These are phyloP conservation scores for Nymphalis io DNA, from an alignment of 1,140 invertebrate species.

Conservation along the genomic window DNA sequence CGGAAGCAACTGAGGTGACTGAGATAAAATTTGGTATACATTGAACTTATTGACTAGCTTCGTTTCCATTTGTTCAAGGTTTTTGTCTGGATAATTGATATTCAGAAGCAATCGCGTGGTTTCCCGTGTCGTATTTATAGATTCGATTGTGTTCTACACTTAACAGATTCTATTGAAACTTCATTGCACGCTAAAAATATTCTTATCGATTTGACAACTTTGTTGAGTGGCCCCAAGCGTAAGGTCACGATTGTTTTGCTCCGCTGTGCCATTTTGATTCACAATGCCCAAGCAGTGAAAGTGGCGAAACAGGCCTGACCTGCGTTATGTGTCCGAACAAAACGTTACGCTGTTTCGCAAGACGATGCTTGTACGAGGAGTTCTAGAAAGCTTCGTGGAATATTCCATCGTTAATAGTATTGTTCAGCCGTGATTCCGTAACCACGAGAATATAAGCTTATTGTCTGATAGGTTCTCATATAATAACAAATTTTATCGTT, in stretches of 20 bases:
- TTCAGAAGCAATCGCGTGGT: background rate
- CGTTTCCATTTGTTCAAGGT: background rate
- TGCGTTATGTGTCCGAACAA: conserved; percentile 37
- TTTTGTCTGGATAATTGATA: background rate
- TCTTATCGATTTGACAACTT: too few species aligned
- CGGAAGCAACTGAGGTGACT: conserved; percentile 34
- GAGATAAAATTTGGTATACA: conserved; percentile 24
- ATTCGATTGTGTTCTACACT: background rate
- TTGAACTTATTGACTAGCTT: conserved; percentile 17
- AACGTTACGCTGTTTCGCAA: conserved; percentile 53
- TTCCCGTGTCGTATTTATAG: background rate
- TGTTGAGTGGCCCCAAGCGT: background rate
- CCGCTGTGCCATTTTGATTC: conserved; percentile 21
- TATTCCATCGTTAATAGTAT: conserved; percentile 41
- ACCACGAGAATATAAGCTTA: conserved; percentile 1
- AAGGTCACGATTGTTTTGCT: conserved; percentile 6
- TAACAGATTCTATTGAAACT: background rate
- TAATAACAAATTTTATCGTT: conserved; percentile 1
- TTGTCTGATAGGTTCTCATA: conserved; percentile 7
- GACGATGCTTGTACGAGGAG: conserved; percentile 37
- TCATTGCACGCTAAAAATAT: too few species aligned
- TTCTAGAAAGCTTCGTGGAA: conserved; percentile 66
- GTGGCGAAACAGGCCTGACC: conserved; percentile 46
- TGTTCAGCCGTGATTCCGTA: conserved; percentile 5
- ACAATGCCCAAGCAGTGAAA: conserved; percentile 55